Conservation (phyloP, 2,888 invertebrate species). For the Sinohyriopsis cumingii region DNA sequence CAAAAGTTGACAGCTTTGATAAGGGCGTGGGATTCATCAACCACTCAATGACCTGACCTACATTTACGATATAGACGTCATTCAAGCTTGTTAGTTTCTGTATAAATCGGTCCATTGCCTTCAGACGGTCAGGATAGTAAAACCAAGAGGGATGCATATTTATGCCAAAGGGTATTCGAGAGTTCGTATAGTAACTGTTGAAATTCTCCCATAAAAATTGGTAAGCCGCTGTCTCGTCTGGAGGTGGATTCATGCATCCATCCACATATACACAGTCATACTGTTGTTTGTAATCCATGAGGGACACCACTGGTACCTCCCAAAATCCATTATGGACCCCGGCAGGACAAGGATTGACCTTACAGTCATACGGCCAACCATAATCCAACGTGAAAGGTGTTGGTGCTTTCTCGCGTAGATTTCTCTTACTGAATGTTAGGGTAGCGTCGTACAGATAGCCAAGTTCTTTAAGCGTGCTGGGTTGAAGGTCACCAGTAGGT, state of each 20-base stretch:
- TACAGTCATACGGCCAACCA: constrained; percentile 62
- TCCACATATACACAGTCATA: constrained; percentile 65
- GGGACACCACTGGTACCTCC: constrained; percentile 78
- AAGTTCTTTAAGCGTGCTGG: constrained; percentile 37
- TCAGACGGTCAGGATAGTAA: constrained; percentile 55
- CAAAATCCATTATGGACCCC: constrained; percentile 76
- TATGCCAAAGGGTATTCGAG: constrained; percentile 84
- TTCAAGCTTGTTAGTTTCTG: constrained; percentile 51
- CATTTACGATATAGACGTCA: constrained; percentile 61
- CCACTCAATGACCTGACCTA: constrained; percentile 62
- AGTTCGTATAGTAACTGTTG: constrained; percentile 79
- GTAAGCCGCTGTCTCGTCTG: constrained; percentile 55
- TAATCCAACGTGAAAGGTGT: constrained; percentile 91
- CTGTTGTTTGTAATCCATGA: constrained; percentile 58
- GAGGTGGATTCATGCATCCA: constrained; percentile 59
- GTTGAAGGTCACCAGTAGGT: constrained; percentile 55
- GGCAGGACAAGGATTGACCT: constrained; percentile 60
- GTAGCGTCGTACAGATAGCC: constrained; percentile 62
- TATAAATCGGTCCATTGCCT: constrained; percentile 63
- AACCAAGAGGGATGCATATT: constrained; percentile 84
- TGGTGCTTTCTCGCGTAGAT: constrained; percentile 28
- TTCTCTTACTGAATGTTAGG: constrained; percentile 47
- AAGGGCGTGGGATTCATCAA: constrained; percentile 54
- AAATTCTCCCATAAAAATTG: constrained; percentile 83
- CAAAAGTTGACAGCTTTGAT: constrained; percentile 43